Percentiles rank a stretch among this genome's conserved stretches.
Conservation (phyloP, 2,797 vertebrate species). For the Myripristis jacobus region DNA sequence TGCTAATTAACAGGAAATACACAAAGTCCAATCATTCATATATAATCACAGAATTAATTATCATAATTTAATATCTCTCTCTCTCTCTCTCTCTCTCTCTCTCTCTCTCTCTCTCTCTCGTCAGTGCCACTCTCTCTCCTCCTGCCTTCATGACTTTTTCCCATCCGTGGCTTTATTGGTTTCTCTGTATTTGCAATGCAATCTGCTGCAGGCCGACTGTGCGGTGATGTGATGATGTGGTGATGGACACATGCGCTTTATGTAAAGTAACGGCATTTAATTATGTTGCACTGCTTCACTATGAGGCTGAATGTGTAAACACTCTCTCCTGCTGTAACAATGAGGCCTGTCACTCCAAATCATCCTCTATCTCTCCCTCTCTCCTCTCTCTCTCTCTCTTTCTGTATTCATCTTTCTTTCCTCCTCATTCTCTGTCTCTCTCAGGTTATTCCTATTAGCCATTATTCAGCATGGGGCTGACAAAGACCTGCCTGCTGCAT, state of each 20-base stretch:
- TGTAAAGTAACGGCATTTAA: background rate
- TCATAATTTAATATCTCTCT: background rate
- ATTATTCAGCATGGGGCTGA: conserved; percentile 61
- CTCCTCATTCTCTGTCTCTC: conserved; percentile 47
- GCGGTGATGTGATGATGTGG: background rate
- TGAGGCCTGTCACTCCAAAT: conserved; percentile 9
- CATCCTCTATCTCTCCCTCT: conserved; percentile 18
- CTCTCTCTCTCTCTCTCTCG: background rate
- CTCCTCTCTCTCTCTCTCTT: conserved; percentile 16
- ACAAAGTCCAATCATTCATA: conserved; percentile 9
- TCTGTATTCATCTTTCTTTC: conserved; percentile 19
- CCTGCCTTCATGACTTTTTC: too few species aligned
- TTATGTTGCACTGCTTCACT: background rate
- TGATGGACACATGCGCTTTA: background rate
- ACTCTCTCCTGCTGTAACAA: background rate
- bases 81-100: background rate
- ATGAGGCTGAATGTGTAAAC: conserved; percentile 6
- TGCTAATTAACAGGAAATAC: conserved; percentile 39
- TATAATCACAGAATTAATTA: conserved; percentile 16
- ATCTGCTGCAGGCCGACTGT: background rate
- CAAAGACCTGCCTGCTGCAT: conserved; percentile 67
- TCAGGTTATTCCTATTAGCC: conserved; percentile 65
- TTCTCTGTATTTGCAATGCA: background rate
- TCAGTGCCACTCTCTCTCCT: too few species aligned
- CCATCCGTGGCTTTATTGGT: background rate